Conservation (phyloP, 2,888 invertebrate genomes). For the Amorpha juglandis region DNA sequence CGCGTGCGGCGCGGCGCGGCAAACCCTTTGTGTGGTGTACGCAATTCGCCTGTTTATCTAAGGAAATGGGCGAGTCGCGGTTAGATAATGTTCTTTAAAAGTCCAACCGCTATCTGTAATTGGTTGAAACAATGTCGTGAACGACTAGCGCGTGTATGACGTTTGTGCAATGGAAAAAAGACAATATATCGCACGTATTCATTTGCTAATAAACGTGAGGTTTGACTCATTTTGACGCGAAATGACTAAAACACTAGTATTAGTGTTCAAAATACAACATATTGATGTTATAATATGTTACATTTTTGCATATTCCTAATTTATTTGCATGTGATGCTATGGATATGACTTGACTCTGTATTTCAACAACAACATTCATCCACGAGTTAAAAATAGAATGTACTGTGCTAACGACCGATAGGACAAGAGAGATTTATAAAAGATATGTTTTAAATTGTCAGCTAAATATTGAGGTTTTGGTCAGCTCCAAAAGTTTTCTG, state of each 20-base stretch:
- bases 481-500: too few relatives aligned
- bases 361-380: too few relatives aligned
- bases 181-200: slow-evolving; percentile 25
- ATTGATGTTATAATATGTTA: background rate
- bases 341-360: too few relatives aligned
- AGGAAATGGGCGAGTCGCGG: slow-evolving; percentile 27
- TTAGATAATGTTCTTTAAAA: slow-evolving; percentile 31
- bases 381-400: too few relatives aligned
- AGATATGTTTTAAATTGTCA: too few relatives aligned
- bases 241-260: too few relatives aligned
- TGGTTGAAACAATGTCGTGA: slow-evolving; percentile 24
- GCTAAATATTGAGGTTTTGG: too few relatives aligned
- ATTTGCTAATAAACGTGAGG: slow-evolving; percentile 22
- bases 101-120: slow-evolving; percentile 23
- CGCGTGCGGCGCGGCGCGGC: too few relatives aligned
- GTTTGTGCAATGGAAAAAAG: slow-evolving; percentile 24
- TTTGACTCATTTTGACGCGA: background rate
- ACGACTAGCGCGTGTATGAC: slow-evolving; percentile 20
- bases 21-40: background rate
- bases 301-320: too few relatives aligned
- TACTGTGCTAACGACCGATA: too few relatives aligned
- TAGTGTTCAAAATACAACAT: background rate
- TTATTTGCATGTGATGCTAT: too few relatives aligned
- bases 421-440: too few relatives aligned
- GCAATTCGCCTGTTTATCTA: slow-evolving; percentile 22